Evolutionary conservation across 1,140 invertebrate genomes (phyloP).

Genomic region (Cotesia glomerata): DNA sequence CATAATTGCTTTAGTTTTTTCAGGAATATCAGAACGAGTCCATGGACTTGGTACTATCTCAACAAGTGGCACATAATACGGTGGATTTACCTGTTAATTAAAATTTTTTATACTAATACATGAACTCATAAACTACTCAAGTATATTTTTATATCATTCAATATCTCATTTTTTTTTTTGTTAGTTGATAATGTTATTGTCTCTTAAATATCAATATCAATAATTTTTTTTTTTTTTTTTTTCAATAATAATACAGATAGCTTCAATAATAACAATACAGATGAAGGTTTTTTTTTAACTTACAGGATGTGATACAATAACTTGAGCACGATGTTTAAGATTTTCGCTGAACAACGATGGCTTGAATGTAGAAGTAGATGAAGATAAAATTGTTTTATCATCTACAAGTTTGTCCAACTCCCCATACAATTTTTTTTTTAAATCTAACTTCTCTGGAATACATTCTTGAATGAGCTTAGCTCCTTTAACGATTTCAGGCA

Average conservation of each 20-base stretch:
- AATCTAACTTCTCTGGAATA: slow-evolving; percentile 85
- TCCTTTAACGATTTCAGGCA: slow-evolving; percentile 72
- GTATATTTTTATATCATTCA: no score
- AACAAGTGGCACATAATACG: slow-evolving; percentile 92
- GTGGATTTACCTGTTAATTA: slow-evolving; percentile 81
- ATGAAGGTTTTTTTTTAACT: slow-evolving; percentile 38
- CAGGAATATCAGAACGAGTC: slow-evolving; percentile 75
- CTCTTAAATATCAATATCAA: no score
- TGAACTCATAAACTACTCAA: background rate
- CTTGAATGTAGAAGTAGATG: slow-evolving; percentile 89
- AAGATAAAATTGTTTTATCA: slow-evolving; percentile 80
- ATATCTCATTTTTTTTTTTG: background rate
- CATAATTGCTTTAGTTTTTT: slow-evolving; percentile 79
- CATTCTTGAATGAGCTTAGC: slow-evolving; percentile 88
- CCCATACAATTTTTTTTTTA: slow-evolving; percentile 83
- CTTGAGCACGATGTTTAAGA: slow-evolving; percentile 77
- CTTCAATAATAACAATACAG: no score
- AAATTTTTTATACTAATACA: background rate
- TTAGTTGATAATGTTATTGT: background rate
- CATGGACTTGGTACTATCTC: slow-evolving; percentile 94
- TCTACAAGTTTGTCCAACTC: slow-evolving; percentile 79
- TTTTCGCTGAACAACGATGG: slow-evolving; percentile 85
- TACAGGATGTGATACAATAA: slow-evolving; percentile 88
- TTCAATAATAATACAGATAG: no score
- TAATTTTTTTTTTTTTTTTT: no score